Conservation (phyloP, 2,888 invertebrate genomes). For the Tachina grossa region DNA sequence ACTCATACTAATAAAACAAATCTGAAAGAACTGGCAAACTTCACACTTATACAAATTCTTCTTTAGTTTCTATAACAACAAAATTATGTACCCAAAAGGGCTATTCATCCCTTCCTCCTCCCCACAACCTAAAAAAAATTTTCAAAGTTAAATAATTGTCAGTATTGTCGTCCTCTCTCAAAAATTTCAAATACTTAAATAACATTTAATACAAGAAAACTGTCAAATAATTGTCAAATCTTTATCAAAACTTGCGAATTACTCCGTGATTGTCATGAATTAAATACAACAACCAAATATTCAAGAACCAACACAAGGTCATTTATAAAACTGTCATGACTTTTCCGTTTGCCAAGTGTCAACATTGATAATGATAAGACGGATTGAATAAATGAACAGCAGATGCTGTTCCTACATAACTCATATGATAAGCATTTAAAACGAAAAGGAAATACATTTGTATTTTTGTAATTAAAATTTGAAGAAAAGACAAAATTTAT, state of each 20-base stretch:
- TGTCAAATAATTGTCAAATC: conserved; percentile 51
- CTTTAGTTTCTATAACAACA: too few species aligned
- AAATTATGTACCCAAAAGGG: too few species aligned
- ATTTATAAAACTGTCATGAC: conserved; percentile 54
- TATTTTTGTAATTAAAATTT: background rate
- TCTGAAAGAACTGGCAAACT: too few species aligned
- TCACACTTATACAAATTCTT: too few species aligned
- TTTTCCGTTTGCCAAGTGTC: conserved; percentile 5
- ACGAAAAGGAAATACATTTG: background rate
- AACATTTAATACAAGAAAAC: background rate
- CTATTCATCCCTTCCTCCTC: too few species aligned
- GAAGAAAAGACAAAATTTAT: background rate
- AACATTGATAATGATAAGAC: conserved; percentile 39
- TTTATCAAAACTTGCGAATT: conserved; percentile 32
- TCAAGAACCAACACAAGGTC: conserved; percentile 35
- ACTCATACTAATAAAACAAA: too few species aligned
- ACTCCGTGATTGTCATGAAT: conserved; percentile 29
- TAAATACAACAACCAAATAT: conserved; percentile 29
- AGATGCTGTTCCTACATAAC: conserved; percentile 31
- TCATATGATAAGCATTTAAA: background rate
- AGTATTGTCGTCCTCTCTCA: background rate
- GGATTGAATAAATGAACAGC: background rate
- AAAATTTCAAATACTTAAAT: background rate
- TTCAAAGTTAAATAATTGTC: background rate
- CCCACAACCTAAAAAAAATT: too few species aligned